A percentile compares a stretch with the other conserved stretches of the same genome.
phyloP scores from a whole-genome alignment of 2,113 vertebrate species.

The Pyxicephalus adspersus region DNA sequence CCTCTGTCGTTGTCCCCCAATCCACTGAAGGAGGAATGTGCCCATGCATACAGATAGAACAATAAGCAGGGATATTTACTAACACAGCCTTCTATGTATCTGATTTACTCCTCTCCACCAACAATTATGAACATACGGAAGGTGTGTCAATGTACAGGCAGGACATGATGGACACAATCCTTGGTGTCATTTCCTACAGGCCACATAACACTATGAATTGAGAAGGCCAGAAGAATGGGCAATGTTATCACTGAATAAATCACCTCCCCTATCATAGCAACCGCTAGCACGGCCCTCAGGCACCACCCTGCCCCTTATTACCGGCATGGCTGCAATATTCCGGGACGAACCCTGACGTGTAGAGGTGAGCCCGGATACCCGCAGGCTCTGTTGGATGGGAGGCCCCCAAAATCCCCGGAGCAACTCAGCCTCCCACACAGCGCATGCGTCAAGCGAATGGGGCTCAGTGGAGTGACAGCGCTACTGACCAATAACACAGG shows the following conservation, averaged over 20 bases:
- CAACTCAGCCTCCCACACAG: conserved; percentile 9
- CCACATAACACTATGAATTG: background rate
- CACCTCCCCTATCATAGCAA: background rate
- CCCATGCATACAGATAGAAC: no score
- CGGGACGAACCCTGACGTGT: background rate
- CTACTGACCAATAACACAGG: background rate
- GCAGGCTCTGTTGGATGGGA: background rate
- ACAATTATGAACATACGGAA: no score
- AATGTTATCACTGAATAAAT: background rate
- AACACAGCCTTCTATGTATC: no score
- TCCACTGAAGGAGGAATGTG: no score
- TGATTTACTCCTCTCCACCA: no score
- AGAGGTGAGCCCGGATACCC: background rate
- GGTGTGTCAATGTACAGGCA: background rate
- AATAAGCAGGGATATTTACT: no score
- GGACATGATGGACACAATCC: background rate
- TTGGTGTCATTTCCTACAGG: background rate
- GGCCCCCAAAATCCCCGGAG: background rate
- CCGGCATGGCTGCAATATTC: conserved; percentile 23
- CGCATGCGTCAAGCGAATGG: conserved; percentile 25
- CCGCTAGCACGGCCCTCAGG: background rate
- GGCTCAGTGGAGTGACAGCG: background rate
- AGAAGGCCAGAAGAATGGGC: background rate
- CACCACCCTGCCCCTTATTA: background rate
- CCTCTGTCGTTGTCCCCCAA: no score